Evolutionary conservation across 92 coral and sea anemone species (phyloP).

Genomic region (Bergia sp.): DNA sequence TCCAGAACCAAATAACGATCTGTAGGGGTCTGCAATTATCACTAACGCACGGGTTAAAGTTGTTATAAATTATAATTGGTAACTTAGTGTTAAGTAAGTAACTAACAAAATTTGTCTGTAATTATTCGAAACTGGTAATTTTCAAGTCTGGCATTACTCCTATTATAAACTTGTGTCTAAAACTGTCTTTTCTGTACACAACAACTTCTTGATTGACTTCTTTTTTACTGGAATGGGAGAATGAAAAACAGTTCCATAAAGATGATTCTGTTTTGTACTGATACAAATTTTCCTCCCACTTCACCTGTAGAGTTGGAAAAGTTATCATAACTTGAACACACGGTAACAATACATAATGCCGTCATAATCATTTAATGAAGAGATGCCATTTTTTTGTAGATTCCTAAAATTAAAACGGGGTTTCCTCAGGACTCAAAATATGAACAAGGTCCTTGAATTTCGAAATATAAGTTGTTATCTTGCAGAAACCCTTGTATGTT

Average conservation of each 20-base stretch:
- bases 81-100: background rate
- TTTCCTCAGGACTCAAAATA: too few species aligned
- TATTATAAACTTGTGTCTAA: background rate
- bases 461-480: too few species aligned
- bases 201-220: background rate
- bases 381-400: too few species aligned
- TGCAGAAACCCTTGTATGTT: too few species aligned
- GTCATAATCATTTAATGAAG: background rate
- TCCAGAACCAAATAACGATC: background rate
- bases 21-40: background rate
- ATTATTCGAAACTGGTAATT: background rate
- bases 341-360: background rate
- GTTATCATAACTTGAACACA: background rate
- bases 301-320: too few species aligned
- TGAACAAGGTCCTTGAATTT: too few species aligned
- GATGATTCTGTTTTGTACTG: background rate
- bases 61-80: background rate
- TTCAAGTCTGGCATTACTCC: background rate
- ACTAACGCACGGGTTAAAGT: background rate
- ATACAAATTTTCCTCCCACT: too few species aligned
- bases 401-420: too few species aligned
- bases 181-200: background rate
- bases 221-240: background rate
- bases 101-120: background rate
- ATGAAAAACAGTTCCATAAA: background rate